Base-by-base conservation (phyloP, 2,113 vertebrate genomes). In the Siniperca knerii region DNA sequence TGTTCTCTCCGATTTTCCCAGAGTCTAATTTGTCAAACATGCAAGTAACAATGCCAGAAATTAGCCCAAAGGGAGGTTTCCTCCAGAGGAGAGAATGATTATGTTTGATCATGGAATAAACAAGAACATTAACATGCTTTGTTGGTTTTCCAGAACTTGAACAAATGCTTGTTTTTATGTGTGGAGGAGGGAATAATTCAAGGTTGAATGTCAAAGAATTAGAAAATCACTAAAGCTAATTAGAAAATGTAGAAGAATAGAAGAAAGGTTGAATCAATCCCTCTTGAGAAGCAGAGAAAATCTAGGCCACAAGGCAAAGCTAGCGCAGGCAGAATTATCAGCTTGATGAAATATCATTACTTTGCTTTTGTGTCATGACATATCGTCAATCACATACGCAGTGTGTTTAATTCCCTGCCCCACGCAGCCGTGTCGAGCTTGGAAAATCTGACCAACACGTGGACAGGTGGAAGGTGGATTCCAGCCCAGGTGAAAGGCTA, bases 61-160 rank as follows among this genome's bases (percentile, higher is more conserved):
- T 92, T 66, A 90, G 85, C 86, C 93, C 82, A 68, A 89, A 80
- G 93, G 93, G 93, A 94, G 89, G 75, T 80, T 79, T 84, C 88
- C 88, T 94, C 93, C 61, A 72, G 91, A 90, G 90, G 29, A 87
- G 90, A 89, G 75, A 85, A 88, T 83, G 87, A 94, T 93, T 94
- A 90, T 90, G 90, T 95, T 95, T 96, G 95, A 96, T 95, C 94
- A 92, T 77, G 76, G 81, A 94, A 95, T 89, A 94, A 95, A 95
- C 92, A 95, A 94, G 84, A 94, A 90, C 84, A 94, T 94, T 92
- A 94, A 71, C 93, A 92, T 91, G 89, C 91, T 92, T 94, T 94
- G 94, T 94, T 94, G 79, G 88, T 87, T 93, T 88, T 91, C 82
- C 85, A 94, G 84, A 94, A 93, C 70, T 86, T 82, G 71, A 94